Base-by-base conservation (phyloP, 2,888 invertebrate species). In the Pammene aurita region DNA sequence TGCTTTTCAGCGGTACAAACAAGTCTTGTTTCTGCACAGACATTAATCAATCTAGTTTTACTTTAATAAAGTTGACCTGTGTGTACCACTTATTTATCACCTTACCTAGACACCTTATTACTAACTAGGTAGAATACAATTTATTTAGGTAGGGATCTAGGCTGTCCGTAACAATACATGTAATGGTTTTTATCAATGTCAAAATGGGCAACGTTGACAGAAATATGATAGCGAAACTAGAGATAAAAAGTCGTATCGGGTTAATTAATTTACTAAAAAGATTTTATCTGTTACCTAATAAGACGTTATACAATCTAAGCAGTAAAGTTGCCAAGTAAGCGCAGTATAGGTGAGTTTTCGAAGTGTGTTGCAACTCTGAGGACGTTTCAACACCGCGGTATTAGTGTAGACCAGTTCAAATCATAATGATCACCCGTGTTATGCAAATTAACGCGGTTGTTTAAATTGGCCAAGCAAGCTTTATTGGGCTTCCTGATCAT, bases 341-440 rank as follows among this genome's bases (percentile, higher is more conserved):
- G 80, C 18, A 74, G 83, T 81, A 80, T 81, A 82, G 81, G 83
- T 69, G 69, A 69, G 77, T 82, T 82, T 77, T 84, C 77, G 78
- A 75, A 78, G 76, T 78, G 76, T 87, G 84, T 86, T 80, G 86
- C 84, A 86, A 88, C 80, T 76, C 79, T 81, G 83, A 85, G 87
- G 89, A 89, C 86, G 86, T 92, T 90, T 89, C 90, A 76, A 85
- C 86, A 90, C 76, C 71, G 73, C 72, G 76, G 77, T 81, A 80
- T 82, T 80, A 82, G 78, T 80, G 78, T 82, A 78, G 63, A 35
- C 67, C 67, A 65, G 60, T 54, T 65, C 78, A 83, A 85, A 84
- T 86, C 85, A 86, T 80, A 83, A 84, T 70, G 68, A 79, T 80
- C 76, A 73, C 76, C 76, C 77, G 79, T 76, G 80, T 85, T 86